These are phyloP conservation scores for Arbacia lixula DNA, from an alignment of 53 echinoderm and acorn worm genomes.

Conservation along the genomic window DNA sequence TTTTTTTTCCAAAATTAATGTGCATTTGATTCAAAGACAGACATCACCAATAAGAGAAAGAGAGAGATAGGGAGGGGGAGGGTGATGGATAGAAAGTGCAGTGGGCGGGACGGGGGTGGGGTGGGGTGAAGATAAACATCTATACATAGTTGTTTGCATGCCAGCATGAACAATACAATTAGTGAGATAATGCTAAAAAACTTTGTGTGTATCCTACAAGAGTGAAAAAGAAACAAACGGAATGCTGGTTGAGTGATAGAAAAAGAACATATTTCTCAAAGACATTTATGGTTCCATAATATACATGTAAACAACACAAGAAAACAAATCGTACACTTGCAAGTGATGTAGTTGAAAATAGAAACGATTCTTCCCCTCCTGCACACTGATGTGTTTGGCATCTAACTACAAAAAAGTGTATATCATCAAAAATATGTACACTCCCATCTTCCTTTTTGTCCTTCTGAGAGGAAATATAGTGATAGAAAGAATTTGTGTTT, in stretches of 20 bases:
- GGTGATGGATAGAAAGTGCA: too few species aligned
- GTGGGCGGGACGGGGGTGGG: background rate
- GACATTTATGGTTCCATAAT: constrained; percentile 31
- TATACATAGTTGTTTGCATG: constrained; percentile 23
- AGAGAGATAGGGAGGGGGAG: too few species aligned
- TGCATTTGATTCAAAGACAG: too few species aligned
- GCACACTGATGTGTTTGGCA: constrained; percentile 16
- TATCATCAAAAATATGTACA: constrained; percentile 51
- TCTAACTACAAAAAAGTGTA: constrained; percentile 46
- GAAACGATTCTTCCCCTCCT: constrained; percentile 4
- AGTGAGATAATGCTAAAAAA: constrained; percentile 27
- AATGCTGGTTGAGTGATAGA: constrained; percentile 53
- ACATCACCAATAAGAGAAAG: too few species aligned
- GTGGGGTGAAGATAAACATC: background rate
- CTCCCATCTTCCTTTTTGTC: constrained; percentile 5
- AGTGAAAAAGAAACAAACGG: constrained; percentile 17
- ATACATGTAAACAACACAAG: constrained; percentile 13
- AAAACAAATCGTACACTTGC: constrained; percentile 4
- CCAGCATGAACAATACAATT: constrained; percentile 41
- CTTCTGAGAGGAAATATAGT: too few species aligned
- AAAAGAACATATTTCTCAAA: constrained; percentile 29
- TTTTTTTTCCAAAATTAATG: too few species aligned
- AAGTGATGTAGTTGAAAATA: constrained; percentile 27
- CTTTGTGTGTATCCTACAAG: constrained; percentile 18
- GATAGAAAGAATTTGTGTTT: background rate